Percentiles rank a stretch among this genome's conserved stretches.
Evolutionary conservation across 1,140 invertebrate species (phyloP).

Genomic region (Paralvinella palmiformis): DNA sequence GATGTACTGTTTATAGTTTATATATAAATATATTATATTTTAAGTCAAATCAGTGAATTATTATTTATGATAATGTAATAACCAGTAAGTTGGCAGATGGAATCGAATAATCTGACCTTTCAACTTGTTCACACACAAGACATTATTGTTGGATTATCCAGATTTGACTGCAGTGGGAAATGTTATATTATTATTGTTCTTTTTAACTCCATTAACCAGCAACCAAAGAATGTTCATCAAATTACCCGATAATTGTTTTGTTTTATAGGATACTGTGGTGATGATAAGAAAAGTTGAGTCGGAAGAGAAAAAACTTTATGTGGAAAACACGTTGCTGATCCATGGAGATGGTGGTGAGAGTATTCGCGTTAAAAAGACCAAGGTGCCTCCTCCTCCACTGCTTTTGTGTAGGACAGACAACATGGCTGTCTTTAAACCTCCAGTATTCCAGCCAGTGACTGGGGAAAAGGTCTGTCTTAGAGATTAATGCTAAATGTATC

Average conservation of each 20-base stretch:
- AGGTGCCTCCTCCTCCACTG: constrained; percentile 41
- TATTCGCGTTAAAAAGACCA: constrained; percentile 11
- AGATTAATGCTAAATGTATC: no score
- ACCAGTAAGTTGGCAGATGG: no score
- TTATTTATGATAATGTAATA: no score
- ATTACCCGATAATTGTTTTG: neutral
- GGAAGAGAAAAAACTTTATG: constrained; percentile 39
- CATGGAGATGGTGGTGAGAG: constrained; percentile 3
- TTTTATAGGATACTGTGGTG: constrained; percentile 11
- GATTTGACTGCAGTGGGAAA: neutral
- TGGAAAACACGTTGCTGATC: constrained; percentile 29
- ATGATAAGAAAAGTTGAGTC: neutral
- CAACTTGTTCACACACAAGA: neutral
- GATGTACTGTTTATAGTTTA: no score
- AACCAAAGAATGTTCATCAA: neutral
- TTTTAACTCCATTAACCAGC: neutral
- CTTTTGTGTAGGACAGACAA: constrained; percentile 42
- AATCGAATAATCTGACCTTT: no score
- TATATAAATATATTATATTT: no score
- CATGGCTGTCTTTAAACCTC: constrained; percentile 43
- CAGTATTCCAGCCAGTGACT: constrained; percentile 27
- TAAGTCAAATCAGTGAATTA: no score
- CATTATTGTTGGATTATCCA: neutral
- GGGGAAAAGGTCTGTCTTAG: constrained; percentile 22
- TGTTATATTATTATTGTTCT: neutral